A percentile compares a stretch with the other conserved stretches of the same genome.
Conservation (phyloP, 2,888 invertebrate species). For the Apeira syringaria region DNA sequence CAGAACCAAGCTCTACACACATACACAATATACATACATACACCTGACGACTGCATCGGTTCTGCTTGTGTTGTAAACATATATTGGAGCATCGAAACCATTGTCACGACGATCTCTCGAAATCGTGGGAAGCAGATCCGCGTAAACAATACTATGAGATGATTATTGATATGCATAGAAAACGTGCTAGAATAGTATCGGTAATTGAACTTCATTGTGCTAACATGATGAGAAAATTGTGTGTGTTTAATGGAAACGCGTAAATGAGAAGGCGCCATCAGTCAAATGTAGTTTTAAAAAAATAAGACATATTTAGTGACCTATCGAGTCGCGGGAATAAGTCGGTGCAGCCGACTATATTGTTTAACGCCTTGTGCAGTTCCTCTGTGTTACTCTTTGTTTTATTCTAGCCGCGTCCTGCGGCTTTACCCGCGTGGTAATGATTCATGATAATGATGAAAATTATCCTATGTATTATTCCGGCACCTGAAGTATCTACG, state of each 20-base stretch:
- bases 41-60: constrained; percentile 12
- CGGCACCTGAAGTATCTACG: too few species aligned
- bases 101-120: constrained; percentile 51
- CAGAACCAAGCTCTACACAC: neutral
- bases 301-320: too few species aligned
- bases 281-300: too few species aligned
- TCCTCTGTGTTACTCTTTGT: too few species aligned
- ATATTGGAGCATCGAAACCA: constrained; percentile 43
- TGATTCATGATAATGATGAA: too few species aligned
- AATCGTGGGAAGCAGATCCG: constrained; percentile 64
- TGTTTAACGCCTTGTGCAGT: too few species aligned
- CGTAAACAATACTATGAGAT: constrained; percentile 45
- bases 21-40: neutral
- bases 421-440: too few species aligned
- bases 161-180: constrained; percentile 42
- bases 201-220: constrained; percentile 6
- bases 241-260: neutral
- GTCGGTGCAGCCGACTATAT: too few species aligned
- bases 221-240: neutral
- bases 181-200: constrained; percentile 23
- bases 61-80: constrained; percentile 12
- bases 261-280: too few species aligned
- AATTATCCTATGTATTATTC: too few species aligned
- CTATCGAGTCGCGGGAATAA: too few species aligned
- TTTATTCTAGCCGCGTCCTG: too few species aligned